Evolutionary conservation across 2,797 vertebrate genomes (phyloP), one percentile per base, ranked within the genome.

Genomic region (Toxotes lorentzi): DNA sequence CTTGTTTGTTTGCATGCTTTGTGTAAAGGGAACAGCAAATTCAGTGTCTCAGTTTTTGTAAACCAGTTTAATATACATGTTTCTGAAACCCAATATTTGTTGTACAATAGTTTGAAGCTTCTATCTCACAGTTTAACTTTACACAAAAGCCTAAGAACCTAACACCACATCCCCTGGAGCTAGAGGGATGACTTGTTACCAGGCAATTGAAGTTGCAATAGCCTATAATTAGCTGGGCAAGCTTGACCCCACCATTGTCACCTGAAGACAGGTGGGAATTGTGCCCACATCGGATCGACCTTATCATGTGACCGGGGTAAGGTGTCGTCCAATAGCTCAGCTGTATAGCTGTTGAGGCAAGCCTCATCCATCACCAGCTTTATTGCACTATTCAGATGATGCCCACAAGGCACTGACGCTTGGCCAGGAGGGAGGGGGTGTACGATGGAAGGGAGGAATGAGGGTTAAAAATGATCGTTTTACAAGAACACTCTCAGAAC

Each of bases 291-390:
- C 90, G 83, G 83, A 84, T 92, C 93, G 93, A 94, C 93, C 92
- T 93, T 92, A 92, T 95, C 95, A 94, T 95, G 93, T 96, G 96
- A 95, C 94, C 76, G 83, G 85, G 94, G 92, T 95, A 95, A 96
- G 90, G 88, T 95, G 91, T 94, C 91, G 91, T 93, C 92, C 89
- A 91, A 79, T 93, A 89, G 91, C 88, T 84, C 78, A 75, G 85
- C 91, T 87, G 91, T 92, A 90, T 92, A 82, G 87, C 93, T 93
- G 93, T 95, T 89, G 90, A 89, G 91, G 91, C 85, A 86, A 82
- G 85, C 85, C 86, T 89, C 94, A 95, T 97, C 95, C 93, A 95
- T 96, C 94, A 92, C 73, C 40, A 13, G 87, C 86, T 85, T 95
- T 95, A 95, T 93, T 93, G 92, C 91, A 88, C 84, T 72, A 7